Evolutionary conservation across 2,797 vertebrate genomes (phyloP), one percentile per base, ranked within the genome.

Genomic region (Argyrosomus regius): DNA sequence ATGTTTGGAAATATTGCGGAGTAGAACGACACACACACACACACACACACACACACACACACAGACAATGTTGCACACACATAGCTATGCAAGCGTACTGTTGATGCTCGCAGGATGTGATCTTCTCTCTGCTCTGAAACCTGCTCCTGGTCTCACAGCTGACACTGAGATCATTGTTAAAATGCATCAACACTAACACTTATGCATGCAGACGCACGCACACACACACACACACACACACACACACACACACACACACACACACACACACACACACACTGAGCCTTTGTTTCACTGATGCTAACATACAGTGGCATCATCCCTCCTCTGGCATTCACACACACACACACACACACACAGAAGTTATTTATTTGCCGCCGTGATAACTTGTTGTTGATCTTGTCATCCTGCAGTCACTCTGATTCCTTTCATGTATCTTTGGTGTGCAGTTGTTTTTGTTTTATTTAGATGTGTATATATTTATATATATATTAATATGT

Each of bases 151-250:
- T 90, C 82, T 90, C 79, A 76, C 67, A 79, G 85, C 84, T 77
- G 78, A 87, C 90, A 82, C 77, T 26, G 70, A 89, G 84, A 88
- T 86, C 88, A 83, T 89, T 77, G 80, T 91, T 86, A 72, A 87
- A 87, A 76, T 52, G 69, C 88, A 89, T 80, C 77, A 82, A 53
- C 80, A 74, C 82, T 28, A 70, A 70, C 67, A 62, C 35, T 45
- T 41, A 77, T 5, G n/a, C 59, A 60, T 46, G 24, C 39, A 68
- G 6, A 35, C 24, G 49, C 26, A 69, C 22, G 26, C 49, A 67
- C 43, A 64, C 22, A 45, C 24, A 49, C 24, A 39, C 35, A 69
- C 26, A 59, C 41, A 71, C 71, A 67, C 24, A 72, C 52, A 61
- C 31, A 64, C 12, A 20, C 26, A 64, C 12, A 39, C 65, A 76